These are phyloP conservation scores for Catalaphyllia jardinei DNA, from an alignment of 64 coral and sea anemone species.

Conservation along the genomic window DNA sequence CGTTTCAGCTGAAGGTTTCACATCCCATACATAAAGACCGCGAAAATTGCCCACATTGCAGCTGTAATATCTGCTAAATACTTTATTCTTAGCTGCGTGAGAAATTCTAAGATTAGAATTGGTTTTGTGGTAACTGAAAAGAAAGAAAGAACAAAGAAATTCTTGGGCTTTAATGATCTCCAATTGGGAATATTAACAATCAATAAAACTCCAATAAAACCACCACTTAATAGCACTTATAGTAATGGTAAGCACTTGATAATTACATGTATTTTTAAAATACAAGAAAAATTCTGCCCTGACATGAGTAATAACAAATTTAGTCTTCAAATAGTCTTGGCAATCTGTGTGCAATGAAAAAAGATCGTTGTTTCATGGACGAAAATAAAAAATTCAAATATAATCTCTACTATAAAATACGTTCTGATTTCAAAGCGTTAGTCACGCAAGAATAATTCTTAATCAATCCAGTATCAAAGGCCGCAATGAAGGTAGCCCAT, in stretches of 20 bases:
- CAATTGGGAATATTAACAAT: background rate
- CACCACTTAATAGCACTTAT: background rate
- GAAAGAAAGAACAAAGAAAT: background rate
- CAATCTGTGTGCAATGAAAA: too few relatives aligned
- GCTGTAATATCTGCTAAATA: background rate
- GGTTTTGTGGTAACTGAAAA: background rate
- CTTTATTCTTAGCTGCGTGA: slow-evolving; percentile 8
- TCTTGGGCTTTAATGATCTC: background rate
- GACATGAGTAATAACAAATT: background rate
- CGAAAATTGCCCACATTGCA: background rate
- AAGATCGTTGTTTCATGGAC: too few relatives aligned
- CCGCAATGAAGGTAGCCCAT: background rate
- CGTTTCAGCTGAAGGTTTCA: background rate
- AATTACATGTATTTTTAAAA: background rate
- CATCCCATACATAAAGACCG: background rate
- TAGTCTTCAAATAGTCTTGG: too few relatives aligned
- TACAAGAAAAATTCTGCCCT: background rate
- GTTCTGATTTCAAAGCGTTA: background rate
- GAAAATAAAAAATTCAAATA: too few relatives aligned
- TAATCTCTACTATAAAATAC: too few relatives aligned
- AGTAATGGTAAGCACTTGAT: background rate
- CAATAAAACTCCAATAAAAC: background rate
- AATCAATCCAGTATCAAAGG: background rate
- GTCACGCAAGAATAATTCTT: background rate
- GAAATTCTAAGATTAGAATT: slow-evolving; percentile 5